Evolutionary conservation across 2,888 invertebrate genomes (phyloP), one percentile per base, ranked within the genome.

Genomic region (Ryuthela nishihirai): DNA sequence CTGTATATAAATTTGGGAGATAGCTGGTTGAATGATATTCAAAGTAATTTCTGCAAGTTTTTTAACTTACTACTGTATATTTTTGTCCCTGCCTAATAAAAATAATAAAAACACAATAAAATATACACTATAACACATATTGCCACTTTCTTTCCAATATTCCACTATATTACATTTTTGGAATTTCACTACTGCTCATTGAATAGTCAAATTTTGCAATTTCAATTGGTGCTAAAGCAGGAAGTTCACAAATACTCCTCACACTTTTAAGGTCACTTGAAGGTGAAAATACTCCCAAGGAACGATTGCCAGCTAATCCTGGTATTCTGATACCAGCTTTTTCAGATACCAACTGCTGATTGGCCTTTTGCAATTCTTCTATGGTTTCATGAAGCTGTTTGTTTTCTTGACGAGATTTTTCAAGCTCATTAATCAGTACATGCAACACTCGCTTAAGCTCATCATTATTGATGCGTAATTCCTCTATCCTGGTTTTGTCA

Each of bases 151-250:
- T n/a, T n/a, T n/a, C n/a, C n/a, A n/a, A n/a, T n/a, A n/a, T n/a
- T n/a, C n/a, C n/a, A n/a, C n/a, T n/a, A n/a, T n/a, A n/a, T n/a
- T n/a, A n/a, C n/a, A n/a, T n/a, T n/a, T n/a, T n/a, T n/a, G n/a
- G n/a, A n/a, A n/a, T n/a, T n/a, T n/a, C n/a, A n/a, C n/a, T n/a
- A n/a, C n/a, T n/a, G n/a, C n/a, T n/a, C n/a, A n/a, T n/a, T n/a
- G n/a, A n/a, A n/a, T n/a, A 80, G 69, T 82, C 81, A 69, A 82
- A 82, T 49, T 76, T 75, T 18, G 82, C 82, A 76, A 82, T 78
- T 72, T 82, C 82, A n/a, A 83, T 73, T 6, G 83, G 82, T 26
- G 80, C 78, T 38, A 82, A 71, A 1, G 77, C 74, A 25, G 81
- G 80, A 52, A 80, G 67, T 12, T 74, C 71, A 26, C 68, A 24